Evolutionary conservation across 2,797 vertebrate genomes (phyloP), one percentile per base, ranked within the genome.

Genomic region (Crypturellus tataupa): DNA sequence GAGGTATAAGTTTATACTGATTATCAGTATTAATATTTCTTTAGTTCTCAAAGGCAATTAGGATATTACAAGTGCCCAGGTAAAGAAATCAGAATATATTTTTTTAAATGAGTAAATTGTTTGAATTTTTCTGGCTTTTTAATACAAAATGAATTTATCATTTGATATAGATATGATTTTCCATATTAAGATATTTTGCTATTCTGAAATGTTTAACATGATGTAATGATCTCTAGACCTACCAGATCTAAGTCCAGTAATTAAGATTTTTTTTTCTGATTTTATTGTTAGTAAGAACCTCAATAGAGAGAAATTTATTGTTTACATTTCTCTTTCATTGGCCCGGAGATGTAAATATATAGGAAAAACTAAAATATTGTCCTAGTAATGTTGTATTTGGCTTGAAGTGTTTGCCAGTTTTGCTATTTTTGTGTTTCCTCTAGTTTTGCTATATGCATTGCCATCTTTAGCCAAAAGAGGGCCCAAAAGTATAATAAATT

Each of bases 391-490:
- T 6, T 55, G 35, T 21, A 49, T 24, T 64, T 78, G 49, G 1
- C 9, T 51, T 75, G 37, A 89, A 69, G 10, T 65, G 20, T 44
- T 80, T 73, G 13, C 20, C 5, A 4, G 37, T 20, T 31, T 31
- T 70, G 0, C 0, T 27, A 18, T 35, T 60, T 37, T 9, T 14
- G 59, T 7, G 10, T 5, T 49, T 70, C 15, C 8, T 27, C 6
- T 23, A 13, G 4, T 76, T 91, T 70, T 81, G 37, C 21, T 69
- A 0, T 62, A 19, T 65, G 92, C 76, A 49, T 82, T 95, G 62
- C 88, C 72, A 7, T 1, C 9, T 9, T 89, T 25, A 58, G 53
- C 88, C 95, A 94, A 88, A 83, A 93, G 95, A 97, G 95, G 88
- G 93, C 90, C 33, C 79, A 94, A 12, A 46, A 89, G 79, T 19